Evolutionary conservation across 2,888 invertebrate genomes (phyloP), one percentile per base, ranked within the genome.

Genomic region (Dilophus febrilis): DNA sequence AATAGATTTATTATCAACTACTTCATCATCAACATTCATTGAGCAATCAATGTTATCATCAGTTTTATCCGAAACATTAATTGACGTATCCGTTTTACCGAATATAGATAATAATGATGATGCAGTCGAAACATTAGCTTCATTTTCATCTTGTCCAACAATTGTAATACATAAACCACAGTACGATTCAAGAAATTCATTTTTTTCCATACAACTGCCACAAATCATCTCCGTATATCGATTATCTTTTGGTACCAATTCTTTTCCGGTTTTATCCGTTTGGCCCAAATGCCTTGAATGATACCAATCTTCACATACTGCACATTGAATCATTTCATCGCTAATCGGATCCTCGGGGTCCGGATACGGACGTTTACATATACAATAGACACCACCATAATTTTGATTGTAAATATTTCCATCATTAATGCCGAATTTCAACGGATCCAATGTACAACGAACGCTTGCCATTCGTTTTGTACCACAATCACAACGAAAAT

Each of bases 251-350:
- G 75, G 72, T 35, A 71, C 65, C n/a, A n/a, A n/a, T n/a, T n/a
- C n/a, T n/a, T n/a, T n/a, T n/a, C n/a, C n/a, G n/a, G n/a, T n/a
- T n/a, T n/a, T n/a, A n/a, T n/a, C n/a, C 37, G 64, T 58, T 3
- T 70, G 64, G 44, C 74, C 74, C 45, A 86, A 64, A 58, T 87
- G 86, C 49, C 77, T 61, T 19, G 79, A 71, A 65, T 98, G 98
- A 52, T 78, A 87, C 98, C 98, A 98, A 60, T 98, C 97, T 59
- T 98, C 98, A 60, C 98, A 98, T 40, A 94, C 66, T 34, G 85
- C 70, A 55, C 98, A 98, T 56, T 98, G 97, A 37, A 94, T 75
- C 95, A 97, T 97, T 51, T 86, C 83, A 64, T 92, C 92, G 40
- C 81, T 80, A 29, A 71, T 62, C 4, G 71, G 67, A 54, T 77